Conservation (phyloP, 1,140 invertebrate species). For the Acromyrmex echinatior region DNA sequence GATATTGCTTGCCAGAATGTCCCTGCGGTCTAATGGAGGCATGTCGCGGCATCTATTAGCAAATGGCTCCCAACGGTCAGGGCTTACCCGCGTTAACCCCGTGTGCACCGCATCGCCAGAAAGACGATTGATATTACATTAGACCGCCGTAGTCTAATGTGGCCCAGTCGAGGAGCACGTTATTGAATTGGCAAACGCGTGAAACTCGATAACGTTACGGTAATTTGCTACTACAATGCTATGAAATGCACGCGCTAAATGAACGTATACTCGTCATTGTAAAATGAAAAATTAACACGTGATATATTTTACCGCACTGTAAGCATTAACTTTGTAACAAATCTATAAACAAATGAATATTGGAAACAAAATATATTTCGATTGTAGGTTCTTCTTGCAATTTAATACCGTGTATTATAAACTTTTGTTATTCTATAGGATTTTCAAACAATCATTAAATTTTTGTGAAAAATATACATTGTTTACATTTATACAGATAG, state of each 20-base stretch:
- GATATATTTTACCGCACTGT: background rate
- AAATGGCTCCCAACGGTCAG: conserved; percentile 83
- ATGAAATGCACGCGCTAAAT: conserved; percentile 24
- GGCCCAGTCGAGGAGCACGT: conserved; percentile 65
- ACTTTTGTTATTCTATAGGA: conserved; percentile 10
- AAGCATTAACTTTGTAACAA: background rate
- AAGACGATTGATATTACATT: conserved; percentile 79
- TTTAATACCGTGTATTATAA: background rate
- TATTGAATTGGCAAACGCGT: conserved; percentile 66
- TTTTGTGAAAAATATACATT: background rate
- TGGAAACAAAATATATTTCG: conserved; percentile 5
- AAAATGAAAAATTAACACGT: background rate
- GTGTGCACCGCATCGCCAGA: conserved; percentile 69
- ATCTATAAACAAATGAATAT: background rate
- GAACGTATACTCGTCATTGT: background rate
- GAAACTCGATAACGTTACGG: conserved; percentile 61
- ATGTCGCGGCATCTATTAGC: conserved; percentile 83
- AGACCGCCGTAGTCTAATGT: conserved; percentile 72
- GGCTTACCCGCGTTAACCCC: conserved; percentile 78
- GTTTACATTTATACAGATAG: background rate
- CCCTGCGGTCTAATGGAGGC: conserved; percentile 82
- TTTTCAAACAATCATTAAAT: background rate
- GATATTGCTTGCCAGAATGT: conserved; percentile 81
- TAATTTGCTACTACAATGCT: conserved; percentile 37
- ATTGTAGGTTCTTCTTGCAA: background rate